Evolutionary conservation across 2,113 vertebrate species (phyloP), one percentile per base, ranked within the genome.

Genomic region (Coturnix japonica): DNA sequence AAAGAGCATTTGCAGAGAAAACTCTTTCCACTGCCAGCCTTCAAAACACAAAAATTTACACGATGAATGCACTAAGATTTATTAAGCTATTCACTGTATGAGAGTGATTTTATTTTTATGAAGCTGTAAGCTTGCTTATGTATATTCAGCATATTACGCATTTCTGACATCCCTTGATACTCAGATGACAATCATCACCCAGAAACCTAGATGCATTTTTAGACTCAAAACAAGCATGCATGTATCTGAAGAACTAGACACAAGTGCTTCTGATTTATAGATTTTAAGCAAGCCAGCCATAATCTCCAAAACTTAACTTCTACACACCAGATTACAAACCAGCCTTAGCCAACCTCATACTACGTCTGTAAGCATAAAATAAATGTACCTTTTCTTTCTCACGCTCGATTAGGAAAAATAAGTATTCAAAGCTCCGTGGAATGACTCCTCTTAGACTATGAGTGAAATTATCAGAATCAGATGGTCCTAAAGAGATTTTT

Each of bases 1-100:
- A 99, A 99, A 8, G 99, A 99, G 89, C 99, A 99, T 95, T 99
- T 99, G 94, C 99, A 99, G 43, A 99, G 98, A 95, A 99, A 99
- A 90, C 97, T 99, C 96, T 99, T 99, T 25, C 97, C 97, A 64
- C 94, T 93, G 31, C 97, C 97, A 94, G 98, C 98, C 99, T 99
- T 79, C 35, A 90, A 96, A 92, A 90, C 57, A 91, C 39, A 94
- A 46, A 56, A 67, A 95, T 85, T 75, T 74, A 81, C 22, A 23
- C 59, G 90, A 75, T 63, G 91, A 85, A 87, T 22, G 43, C 26
- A 31, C 4, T 2, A 4, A 3, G 22, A 91, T 61, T 64, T 59
- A 60, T 46, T 31, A 88, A 60, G 19, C 12, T 23, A 73, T 43
- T 35, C 66, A 87, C 7, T 33, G 43, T 63, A 46, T 43, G 17